These are phyloP conservation scores for Morus bassanus DNA, from an alignment of 2,797 vertebrate genomes.

Conservation along the genomic window DNA sequence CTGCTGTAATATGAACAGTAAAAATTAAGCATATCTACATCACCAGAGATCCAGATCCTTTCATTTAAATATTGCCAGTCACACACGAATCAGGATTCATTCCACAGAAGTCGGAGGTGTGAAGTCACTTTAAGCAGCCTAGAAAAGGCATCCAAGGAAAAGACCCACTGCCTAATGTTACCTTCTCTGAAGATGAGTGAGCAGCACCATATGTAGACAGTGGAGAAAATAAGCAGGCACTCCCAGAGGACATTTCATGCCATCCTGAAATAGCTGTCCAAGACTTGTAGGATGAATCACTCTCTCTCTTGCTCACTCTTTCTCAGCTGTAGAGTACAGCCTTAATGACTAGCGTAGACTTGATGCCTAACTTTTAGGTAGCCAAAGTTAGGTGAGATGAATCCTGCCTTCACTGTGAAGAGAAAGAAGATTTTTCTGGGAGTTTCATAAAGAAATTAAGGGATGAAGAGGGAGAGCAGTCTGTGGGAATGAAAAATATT, in stretches of 20 bases:
- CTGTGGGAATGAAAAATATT: background rate
- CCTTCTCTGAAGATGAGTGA: background rate
- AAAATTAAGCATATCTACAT: background rate
- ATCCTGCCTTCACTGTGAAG: background rate
- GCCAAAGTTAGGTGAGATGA: background rate
- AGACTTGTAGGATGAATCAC: slow-evolving; percentile 2
- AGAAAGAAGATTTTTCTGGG: background rate
- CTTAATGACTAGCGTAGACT: background rate
- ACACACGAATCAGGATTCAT: background rate
- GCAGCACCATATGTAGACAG: background rate
- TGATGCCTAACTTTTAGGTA: background rate
- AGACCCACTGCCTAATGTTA: fast-evolving
- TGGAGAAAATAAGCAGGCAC: background rate
- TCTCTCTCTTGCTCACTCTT: background rate
- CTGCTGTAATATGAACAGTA: background rate
- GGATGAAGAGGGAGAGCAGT: background rate
- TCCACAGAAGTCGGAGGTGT: background rate
- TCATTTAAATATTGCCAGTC: background rate
- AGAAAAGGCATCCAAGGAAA: background rate
- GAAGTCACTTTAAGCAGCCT: background rate
- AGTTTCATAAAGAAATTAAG: background rate
- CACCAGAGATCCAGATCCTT: background rate
- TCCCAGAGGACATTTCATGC: background rate
- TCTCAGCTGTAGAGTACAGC: background rate
- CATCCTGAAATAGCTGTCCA: background rate